Evolutionary conservation across 1,140 invertebrate genomes (phyloP), one percentile per base, ranked within the genome.

Genomic region (Phortica variegata): DNA sequence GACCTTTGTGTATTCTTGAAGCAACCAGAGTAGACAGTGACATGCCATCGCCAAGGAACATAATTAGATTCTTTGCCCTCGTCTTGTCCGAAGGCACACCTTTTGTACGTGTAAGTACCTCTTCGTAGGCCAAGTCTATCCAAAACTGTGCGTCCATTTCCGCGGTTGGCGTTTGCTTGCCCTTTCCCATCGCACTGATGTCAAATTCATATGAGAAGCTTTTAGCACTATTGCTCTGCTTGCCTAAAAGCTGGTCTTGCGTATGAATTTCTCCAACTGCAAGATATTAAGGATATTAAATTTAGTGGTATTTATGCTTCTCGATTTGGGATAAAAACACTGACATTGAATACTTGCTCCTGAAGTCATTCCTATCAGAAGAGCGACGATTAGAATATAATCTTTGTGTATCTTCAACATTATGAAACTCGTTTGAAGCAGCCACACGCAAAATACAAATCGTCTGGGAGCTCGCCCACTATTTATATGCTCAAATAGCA

Each of bases 1-100:
- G 86, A 1, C 86, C 87, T 52, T 83, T 79, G 32, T 81, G 80
- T n/a, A 87, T 84, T 20, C 88, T 73, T 12, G 84, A 83, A 1
- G 87, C 84, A 8, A 84, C 82, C 7, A 89, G 61, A 1, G 88
- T 89, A 2, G 85, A 71, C 17, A 89, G 65, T 0, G 86, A 86
- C 87, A 91, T 88, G 5, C 89, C 89, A 61, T 90, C 88, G 0
- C 89, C 89, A 23, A 91, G 70, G 65, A 89, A 90, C 52, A 91
- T 70, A 12, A 91, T 85, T 0, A 88, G 77, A 73, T 89, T 89
- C 58, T 86, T 87, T 3, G 88, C 87, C 26, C 56, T 61, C 16
- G 47, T n/a, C 0, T 15, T 10, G 8, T 43, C 62, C 3, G 26
- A 37, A 3, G 57, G 54, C 0, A 51, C 52, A 1, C 41, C 37